A percentile compares a stretch with the other conserved stretches of the same genome.
Evolutionary conservation across 2,113 vertebrate species (phyloP).

Genomic region (Dipodomys stephensi): DNA sequence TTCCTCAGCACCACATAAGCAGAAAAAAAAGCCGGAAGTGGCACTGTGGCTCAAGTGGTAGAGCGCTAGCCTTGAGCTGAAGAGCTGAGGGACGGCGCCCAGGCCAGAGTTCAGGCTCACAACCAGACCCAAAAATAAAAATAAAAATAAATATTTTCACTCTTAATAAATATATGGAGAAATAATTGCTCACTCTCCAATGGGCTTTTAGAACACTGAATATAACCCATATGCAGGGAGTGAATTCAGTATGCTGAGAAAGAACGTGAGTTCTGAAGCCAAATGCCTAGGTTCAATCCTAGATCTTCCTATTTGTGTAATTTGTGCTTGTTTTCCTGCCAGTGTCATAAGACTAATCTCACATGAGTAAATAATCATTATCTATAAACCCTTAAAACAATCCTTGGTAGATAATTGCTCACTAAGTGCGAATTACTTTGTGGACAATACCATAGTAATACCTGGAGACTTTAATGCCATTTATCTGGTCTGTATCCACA

Average conservation of each 20-base stretch:
- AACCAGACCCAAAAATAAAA: too few relatives aligned
- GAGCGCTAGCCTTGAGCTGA: too few relatives aligned
- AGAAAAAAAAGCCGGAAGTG: too few relatives aligned
- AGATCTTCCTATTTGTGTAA: not conserved
- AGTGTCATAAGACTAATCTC: not conserved
- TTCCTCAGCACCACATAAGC: too few relatives aligned
- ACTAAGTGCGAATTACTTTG: not conserved
- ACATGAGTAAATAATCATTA: not conserved
- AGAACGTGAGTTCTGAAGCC: not conserved
- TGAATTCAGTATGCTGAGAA: not conserved
- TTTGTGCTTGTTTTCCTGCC: constrained; percentile 14
- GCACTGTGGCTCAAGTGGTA: too few relatives aligned
- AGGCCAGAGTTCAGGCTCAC: too few relatives aligned
- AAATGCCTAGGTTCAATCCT: not conserved
- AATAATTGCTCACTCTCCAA: not conserved
- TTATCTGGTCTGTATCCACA: not conserved
- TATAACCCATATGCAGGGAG: not conserved
- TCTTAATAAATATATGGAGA: not conserved
- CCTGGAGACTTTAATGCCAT: not conserved
- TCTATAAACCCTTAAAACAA: not conserved
- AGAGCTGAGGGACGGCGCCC: too few relatives aligned
- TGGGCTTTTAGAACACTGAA: not conserved
- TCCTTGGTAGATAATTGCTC: constrained; percentile 4
- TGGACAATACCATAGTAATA: not conserved
- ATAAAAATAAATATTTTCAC: constrained; percentile 2